Percentiles rank a stretch among this genome's conserved stretches.
These are phyloP conservation scores for Odontocolon sp. DNA, from an alignment of 2,888 invertebrate species.

Conservation along the genomic window DNA sequence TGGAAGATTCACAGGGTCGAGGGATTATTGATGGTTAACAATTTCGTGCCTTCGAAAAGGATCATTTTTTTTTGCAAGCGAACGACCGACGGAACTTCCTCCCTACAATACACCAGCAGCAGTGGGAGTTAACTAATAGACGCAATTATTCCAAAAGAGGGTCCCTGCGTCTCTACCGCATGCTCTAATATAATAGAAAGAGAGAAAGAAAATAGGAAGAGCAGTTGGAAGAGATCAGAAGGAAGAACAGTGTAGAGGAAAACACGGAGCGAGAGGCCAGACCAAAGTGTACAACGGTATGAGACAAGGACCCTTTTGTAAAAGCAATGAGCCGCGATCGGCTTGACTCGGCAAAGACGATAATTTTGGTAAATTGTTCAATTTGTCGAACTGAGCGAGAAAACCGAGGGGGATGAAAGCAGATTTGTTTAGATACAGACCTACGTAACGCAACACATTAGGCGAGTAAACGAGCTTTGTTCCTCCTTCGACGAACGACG, in stretches of 20 bases:
- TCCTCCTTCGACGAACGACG: not conserved
- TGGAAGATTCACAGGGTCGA: constrained; percentile 47
- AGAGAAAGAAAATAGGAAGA: constrained; percentile 25
- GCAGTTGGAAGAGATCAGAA: not conserved
- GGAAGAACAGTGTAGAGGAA: not conserved
- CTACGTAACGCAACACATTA: not conserved
- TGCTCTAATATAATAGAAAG: constrained; percentile 39
- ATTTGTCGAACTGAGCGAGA: constrained; percentile 59
- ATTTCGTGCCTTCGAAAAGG: constrained; percentile 41
- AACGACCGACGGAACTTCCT: constrained; percentile 1
- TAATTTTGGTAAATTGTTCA: constrained; percentile 67
- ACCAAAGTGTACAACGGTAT: no score
- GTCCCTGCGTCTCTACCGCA: not conserved
- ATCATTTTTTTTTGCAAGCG: constrained; percentile 36
- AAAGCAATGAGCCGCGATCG: constrained; percentile 55
- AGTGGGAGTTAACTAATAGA: constrained; percentile 62
- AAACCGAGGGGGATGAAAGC: not conserved
- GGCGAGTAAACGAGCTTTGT: constrained; percentile 23
- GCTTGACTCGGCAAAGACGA: constrained; percentile 46
- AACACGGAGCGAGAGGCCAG: not conserved
- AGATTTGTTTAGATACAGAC: not conserved
- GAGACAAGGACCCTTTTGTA: not conserved
- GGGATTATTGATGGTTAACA: constrained; percentile 48
- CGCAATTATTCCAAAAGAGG: constrained; percentile 61
- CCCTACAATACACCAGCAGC: constrained; percentile 12